These are phyloP conservation scores for Buteo buteo DNA, from an alignment of 2,113 vertebrate genomes.

Conservation along the genomic window DNA sequence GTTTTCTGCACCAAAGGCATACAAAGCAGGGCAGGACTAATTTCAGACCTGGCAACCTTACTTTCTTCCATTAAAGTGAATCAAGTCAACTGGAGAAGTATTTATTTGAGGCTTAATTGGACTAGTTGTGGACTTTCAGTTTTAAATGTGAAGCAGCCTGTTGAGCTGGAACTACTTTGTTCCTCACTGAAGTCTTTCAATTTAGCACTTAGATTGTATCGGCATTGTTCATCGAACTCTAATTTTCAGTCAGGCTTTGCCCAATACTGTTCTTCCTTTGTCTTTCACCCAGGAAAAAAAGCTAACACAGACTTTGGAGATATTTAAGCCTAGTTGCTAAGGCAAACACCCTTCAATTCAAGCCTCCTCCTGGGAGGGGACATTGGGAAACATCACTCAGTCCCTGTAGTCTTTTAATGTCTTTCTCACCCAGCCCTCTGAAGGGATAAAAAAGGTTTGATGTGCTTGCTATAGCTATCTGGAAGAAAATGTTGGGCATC, in stretches of 20 bases:
- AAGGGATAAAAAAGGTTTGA: neutral
- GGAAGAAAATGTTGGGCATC: neutral
- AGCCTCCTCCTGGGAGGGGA: neutral
- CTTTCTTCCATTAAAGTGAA: neutral
- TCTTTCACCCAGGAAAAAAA: neutral
- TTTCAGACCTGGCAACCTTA: neutral
- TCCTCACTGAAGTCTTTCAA: neutral
- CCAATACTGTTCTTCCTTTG: neutral
- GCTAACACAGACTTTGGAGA: neutral
- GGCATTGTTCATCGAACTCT: neutral
- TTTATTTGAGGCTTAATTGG: neutral
- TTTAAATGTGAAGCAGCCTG: neutral
- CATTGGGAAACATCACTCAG: neutral
- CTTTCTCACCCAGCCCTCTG: neutral
- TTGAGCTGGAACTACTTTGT: neutral
- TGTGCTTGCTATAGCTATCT: neutral
- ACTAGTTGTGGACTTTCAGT: neutral
- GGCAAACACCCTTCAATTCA: neutral
- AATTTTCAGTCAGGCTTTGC: neutral
- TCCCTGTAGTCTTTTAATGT: neutral
- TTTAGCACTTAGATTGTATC: neutral
- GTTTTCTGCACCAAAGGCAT: neutral
- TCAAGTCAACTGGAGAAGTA: neutral
- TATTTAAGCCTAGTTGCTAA: neutral
- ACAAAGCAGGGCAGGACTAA: neutral